These are phyloP conservation scores for Leptocoma aspasia DNA, from an alignment of 2,113 vertebrate species.

Conservation along the genomic window DNA sequence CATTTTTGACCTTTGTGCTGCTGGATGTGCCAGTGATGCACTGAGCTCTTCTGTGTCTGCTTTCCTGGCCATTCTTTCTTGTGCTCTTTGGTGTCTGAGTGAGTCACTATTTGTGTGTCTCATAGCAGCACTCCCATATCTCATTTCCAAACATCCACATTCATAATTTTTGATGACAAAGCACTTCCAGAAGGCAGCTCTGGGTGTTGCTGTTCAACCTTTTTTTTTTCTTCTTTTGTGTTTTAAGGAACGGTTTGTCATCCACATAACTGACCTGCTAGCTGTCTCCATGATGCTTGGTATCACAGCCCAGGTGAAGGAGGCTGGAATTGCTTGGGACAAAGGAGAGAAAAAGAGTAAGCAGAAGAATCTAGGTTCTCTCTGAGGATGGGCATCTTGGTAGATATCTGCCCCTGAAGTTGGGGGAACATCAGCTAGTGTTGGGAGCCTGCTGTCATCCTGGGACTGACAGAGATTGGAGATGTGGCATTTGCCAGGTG, in stretches of 20 bases:
- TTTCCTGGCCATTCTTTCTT: neutral
- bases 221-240: neutral
- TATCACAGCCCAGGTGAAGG: slow-evolving; percentile 97
- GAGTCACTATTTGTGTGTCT: neutral
- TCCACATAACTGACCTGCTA: slow-evolving; percentile 93
- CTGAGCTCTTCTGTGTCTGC: neutral
- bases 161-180: neutral
- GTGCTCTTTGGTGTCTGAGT: neutral
- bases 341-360: slow-evolving; percentile 98
- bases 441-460: neutral
- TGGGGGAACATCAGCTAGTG: neutral
- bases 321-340: slow-evolving; percentile 96
- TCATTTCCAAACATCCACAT: neutral
- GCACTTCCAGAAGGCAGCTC: neutral
- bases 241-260: slow-evolving; percentile 92
- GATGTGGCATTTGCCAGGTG: neutral
- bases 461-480: neutral
- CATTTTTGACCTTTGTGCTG: neutral
- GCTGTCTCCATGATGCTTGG: slow-evolving; percentile 99
- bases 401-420: neutral
- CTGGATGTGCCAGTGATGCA: neutral
- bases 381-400: neutral
- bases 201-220: neutral
- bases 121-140: neutral
- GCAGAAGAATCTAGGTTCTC: neutral